Evolutionary conservation across 2,113 vertebrate genomes (phyloP), one percentile per base, ranked within the genome.

Genomic region (Vicugna pacos): DNA sequence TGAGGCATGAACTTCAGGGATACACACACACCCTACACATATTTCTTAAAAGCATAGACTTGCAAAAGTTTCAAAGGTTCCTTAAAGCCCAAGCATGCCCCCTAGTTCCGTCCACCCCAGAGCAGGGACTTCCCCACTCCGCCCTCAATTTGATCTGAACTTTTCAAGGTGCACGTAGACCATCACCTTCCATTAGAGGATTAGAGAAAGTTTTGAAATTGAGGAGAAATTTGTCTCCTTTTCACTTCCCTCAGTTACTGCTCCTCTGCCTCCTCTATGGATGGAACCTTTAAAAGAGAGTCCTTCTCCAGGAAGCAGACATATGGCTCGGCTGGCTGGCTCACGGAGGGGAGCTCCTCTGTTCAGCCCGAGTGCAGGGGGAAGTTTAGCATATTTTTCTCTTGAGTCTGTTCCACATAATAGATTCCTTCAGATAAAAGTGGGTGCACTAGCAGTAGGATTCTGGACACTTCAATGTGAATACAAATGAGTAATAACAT

Each of bases 81-180:
- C 67, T 17, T 52, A 15, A 80, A 83, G n/a, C 26, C 32, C 20
- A 62, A 30, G 64, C 30, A 52, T 11, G 2, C 6, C 30, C 16
- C 62, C 30, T 38, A 30, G 38, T 19, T 32, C 92, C 64, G 35
- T 8, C n/a, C 5, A 5, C 5, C 32, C 7, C 19, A 16, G 20
- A 5, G 8, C 35, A 24, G 15, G 70, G 58, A 0, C 28, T 24
- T 24, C 14, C 8, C 5, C 2, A 4, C 20, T 15, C 10, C 1
- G 4, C 20, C 17, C 10, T 17, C 62, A 30, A 32, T 67, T 42
- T 3, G 1, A 32, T 14, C 8, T 4, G 26, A 64, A 46, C 20
- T 32, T 9, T 10, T 19, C 32, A 20, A 58, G 67, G 26, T 38
- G 3, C 4, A 28, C 46, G 50, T 46, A 91, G 11, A 58, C 7